phyloP scores from a whole-genome alignment of 2,888 invertebrate genomes.

The Pollenia angustigena region DNA sequence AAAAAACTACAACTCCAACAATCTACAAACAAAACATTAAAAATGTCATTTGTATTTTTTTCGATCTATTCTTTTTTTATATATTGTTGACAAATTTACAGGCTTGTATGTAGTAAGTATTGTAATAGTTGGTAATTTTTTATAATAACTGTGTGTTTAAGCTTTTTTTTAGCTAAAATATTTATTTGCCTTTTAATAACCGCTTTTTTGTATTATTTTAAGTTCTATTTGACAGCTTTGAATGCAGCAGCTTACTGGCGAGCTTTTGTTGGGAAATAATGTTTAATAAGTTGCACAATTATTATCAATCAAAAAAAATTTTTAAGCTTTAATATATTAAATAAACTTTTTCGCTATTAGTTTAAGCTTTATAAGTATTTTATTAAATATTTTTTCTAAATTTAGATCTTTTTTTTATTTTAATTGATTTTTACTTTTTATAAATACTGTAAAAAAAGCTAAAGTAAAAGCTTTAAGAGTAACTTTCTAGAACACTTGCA shows the following conservation, averaged over 20 bases:
- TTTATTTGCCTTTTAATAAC: slow-evolving; percentile 54
- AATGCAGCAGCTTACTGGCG: slow-evolving; percentile 51
- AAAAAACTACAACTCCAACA: slow-evolving; percentile 8
- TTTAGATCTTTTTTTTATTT: not conserved
- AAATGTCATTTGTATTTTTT: slow-evolving; percentile 61
- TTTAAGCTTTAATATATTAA: not conserved
- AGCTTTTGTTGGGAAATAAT: slow-evolving; percentile 38
- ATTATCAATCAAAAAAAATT: not conserved
- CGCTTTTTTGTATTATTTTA: slow-evolving; percentile 42
- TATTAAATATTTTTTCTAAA: no score
- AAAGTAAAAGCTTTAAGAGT: slow-evolving; percentile 15
- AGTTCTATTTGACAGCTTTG: slow-evolving; percentile 56
- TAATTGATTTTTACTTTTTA: no score
- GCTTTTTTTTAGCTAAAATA: slow-evolving; percentile 20
- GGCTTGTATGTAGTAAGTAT: slow-evolving; percentile 82
- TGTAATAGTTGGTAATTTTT: slow-evolving; percentile 71
- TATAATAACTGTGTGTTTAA: slow-evolving; percentile 26
- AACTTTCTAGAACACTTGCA: no score
- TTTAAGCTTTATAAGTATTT: no score
- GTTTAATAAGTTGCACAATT: slow-evolving; percentile 20
- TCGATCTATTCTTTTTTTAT: slow-evolving; percentile 69
- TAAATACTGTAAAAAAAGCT: not conserved
- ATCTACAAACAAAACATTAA: slow-evolving; percentile 37
- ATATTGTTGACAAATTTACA: slow-evolving; percentile 77
- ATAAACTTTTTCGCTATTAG: not conserved